Conservation (phyloP, 2,888 invertebrate species). For the Drosophila nr. perissopoda region DNA sequence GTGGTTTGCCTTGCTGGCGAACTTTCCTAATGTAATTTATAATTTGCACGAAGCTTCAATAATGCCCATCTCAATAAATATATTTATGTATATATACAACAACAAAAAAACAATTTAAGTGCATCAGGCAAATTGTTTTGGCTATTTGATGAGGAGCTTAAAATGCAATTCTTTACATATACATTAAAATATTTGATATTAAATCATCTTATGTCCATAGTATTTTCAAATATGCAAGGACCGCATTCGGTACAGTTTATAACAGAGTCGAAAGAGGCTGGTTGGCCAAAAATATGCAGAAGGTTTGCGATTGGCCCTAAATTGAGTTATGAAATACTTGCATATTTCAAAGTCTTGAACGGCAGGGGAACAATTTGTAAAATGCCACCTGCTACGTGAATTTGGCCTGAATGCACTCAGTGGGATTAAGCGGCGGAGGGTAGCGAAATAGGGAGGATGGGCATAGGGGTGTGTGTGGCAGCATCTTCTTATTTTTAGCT, state of each 20-base stretch:
- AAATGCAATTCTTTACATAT: conserved; percentile 11
- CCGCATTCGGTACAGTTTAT: conserved; percentile 39
- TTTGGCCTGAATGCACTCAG: conserved; percentile 73
- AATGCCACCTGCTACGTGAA: conserved; percentile 25
- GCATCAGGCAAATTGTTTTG: conserved; percentile 66
- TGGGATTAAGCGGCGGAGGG: conserved; percentile 44
- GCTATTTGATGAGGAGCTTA: conserved; percentile 59
- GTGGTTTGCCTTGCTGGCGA: conserved; percentile 1
- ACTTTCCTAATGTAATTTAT: conserved; percentile 20
- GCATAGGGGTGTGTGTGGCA: background rate
- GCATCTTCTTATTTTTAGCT: conserved; percentile 33
- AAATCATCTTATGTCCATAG: conserved; percentile 3
- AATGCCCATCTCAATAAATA: background rate
- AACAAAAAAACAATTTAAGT: conserved; percentile 53
- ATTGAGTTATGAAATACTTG: conserved; percentile 72
- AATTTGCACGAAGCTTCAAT: conserved; percentile 27
- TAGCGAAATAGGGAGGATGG: background rate
- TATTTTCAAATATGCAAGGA: conserved; percentile 13
- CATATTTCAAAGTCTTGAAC: conserved; percentile 27
- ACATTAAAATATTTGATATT: conserved; percentile 3
- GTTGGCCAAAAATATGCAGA: conserved; percentile 64
- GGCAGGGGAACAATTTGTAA: conserved; percentile 29
- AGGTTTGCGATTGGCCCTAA: conserved; percentile 59
- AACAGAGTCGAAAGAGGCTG: conserved; percentile 15
- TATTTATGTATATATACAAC: conserved; percentile 22